phyloP scores from a whole-genome alignment of 2,797 vertebrate species.

The Synanceia verrucosa region DNA sequence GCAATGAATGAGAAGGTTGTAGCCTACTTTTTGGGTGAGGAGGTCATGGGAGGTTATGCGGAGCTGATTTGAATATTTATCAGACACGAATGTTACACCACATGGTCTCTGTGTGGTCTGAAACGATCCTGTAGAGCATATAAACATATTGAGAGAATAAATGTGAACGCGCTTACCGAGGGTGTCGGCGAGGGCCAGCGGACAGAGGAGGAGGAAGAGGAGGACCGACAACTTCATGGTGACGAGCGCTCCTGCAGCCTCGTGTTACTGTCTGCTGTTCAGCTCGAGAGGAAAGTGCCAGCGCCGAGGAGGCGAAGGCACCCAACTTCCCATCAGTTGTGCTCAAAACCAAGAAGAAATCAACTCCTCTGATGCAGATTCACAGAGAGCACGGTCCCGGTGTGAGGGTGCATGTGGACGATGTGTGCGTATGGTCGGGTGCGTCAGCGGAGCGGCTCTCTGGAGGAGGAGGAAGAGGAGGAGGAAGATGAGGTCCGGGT shows the following conservation, averaged over 20 bases:
- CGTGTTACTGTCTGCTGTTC: background rate
- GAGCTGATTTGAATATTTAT: background rate
- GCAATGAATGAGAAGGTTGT: background rate
- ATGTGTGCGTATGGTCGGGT: conserved; percentile 6
- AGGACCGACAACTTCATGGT: conserved; percentile 67
- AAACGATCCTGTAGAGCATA: background rate
- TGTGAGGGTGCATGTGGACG: conserved; percentile 31
- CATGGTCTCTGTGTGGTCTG: background rate
- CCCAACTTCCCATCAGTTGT: conserved; percentile 26
- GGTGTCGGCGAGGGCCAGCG: conserved; percentile 34
- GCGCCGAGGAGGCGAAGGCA: background rate
- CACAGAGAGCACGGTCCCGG: background rate
- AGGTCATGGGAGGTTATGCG: background rate
- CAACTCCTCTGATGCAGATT: background rate
- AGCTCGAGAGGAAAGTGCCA: background rate
- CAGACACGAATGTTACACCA: background rate
- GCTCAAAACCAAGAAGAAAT: background rate
- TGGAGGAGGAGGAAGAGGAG: background rate
- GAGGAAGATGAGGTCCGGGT: conserved; percentile 2
- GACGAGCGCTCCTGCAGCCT: conserved; percentile 21
- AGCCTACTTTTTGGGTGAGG: too few species aligned
- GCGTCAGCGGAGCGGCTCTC: conserved; percentile 27
- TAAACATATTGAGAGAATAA: background rate
- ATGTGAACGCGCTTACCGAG: conserved; percentile 63
- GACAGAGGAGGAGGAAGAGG: conserved; percentile 51